These are phyloP conservation scores for Crotalus viridis DNA, from an alignment of 2,113 vertebrate genomes.

Conservation along the genomic window DNA sequence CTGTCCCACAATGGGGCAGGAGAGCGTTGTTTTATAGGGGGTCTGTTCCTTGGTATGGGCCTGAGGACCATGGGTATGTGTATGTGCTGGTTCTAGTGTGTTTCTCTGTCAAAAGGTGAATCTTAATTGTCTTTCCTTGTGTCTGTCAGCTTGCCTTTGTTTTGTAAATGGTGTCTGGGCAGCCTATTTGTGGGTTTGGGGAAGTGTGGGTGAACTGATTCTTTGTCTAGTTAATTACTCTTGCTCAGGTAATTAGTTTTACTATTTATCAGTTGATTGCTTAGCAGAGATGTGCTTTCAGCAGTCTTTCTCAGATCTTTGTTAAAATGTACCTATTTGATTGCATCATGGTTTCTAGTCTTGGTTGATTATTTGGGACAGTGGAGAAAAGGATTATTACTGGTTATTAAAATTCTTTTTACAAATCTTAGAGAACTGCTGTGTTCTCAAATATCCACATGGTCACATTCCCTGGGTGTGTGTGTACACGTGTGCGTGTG, in stretches of 20 bases:
- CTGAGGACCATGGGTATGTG: background rate
- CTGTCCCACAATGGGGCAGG: no score
- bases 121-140: background rate
- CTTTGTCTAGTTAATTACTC: background rate
- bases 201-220: background rate
- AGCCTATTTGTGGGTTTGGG: background rate
- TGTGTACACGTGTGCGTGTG: background rate
- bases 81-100: background rate
- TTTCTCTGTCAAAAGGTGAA: background rate
- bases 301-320: background rate
- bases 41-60: background rate
- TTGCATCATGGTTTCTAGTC: background rate
- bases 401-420: background rate
- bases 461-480: background rate
- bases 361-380: background rate
- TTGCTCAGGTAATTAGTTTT: background rate
- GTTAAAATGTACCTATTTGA: background rate
- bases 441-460: background rate
- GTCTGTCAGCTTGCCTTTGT: background rate
- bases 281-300: background rate
- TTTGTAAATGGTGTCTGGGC: background rate
- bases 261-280: background rate
- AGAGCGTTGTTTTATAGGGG: background rate
- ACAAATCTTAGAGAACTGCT: constrained; percentile 38
- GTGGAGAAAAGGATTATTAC: background rate